phyloP scores from a whole-genome alignment of 2,113 vertebrate species.

The Rhipidura dahli region DNA sequence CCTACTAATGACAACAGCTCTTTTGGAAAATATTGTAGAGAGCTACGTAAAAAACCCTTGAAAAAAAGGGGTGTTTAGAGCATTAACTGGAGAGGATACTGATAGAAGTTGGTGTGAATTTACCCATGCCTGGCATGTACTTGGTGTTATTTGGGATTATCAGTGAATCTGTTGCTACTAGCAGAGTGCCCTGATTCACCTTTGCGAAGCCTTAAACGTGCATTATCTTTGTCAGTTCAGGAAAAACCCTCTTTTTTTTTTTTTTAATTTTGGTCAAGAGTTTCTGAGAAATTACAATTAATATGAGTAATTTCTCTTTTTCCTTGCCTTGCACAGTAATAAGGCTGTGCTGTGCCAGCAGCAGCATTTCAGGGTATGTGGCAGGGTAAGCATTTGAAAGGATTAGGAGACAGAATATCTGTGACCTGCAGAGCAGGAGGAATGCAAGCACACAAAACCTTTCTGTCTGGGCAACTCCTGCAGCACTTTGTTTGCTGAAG shows the following conservation, averaged over 20 bases:
- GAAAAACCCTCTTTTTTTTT: not conserved
- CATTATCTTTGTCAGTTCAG: not conserved
- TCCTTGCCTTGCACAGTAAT: not conserved
- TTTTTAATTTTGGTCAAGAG: not conserved
- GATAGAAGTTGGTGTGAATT: not conserved
- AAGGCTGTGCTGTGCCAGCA: not conserved
- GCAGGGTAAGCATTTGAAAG: not conserved
- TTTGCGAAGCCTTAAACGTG: not conserved
- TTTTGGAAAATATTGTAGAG: not conserved
- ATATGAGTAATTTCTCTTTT: conserved; percentile 6
- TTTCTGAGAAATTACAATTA: not conserved
- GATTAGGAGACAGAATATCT: not conserved
- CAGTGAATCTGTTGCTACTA: not conserved
- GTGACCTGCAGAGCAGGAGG: not conserved
- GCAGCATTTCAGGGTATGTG: not conserved
- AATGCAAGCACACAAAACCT: not conserved
- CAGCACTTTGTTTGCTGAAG: not conserved
- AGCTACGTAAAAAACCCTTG: not conserved
- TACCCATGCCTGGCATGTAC: not conserved
- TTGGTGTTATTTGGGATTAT: not conserved
- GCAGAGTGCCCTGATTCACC: not conserved
- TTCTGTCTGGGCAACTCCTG: not conserved
- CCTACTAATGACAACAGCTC: not conserved
- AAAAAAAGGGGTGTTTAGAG: not conserved
- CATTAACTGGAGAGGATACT: not conserved